phyloP scores from a whole-genome alignment of 2,888 invertebrate genomes.

The Vesta saturnalis region DNA sequence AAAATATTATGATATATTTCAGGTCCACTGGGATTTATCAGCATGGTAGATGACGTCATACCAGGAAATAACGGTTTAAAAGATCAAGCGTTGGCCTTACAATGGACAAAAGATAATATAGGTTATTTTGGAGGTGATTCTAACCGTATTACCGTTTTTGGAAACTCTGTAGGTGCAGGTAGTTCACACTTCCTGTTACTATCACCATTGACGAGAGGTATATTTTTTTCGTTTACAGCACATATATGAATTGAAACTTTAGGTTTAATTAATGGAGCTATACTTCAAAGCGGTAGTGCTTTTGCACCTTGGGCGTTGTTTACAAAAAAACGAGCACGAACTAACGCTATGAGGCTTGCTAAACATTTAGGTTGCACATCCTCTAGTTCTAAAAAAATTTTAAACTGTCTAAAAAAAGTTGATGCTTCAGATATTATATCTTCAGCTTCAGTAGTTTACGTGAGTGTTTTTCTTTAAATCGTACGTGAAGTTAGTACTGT shows the following conservation, averaged over 20 bases:
- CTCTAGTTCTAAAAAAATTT: neutral
- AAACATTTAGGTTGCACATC: neutral
- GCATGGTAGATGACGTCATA: conserved; percentile 48
- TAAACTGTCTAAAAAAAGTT: neutral
- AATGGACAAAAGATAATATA: conserved; percentile 54
- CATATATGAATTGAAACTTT: neutral
- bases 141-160: conserved; percentile 56
- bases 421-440: neutral
- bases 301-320: conserved; percentile 12
- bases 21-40: conserved; percentile 56
- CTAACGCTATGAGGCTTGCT: neutral
- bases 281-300: conserved; percentile 25
- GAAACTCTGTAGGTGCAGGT: conserved; percentile 59
- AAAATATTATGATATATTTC: conserved; percentile 5
- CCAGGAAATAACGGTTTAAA: conserved; percentile 52
- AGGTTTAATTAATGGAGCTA: conserved; percentile 26
- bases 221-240: neutral
- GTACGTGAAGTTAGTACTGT: neutral
- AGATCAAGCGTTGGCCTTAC: conserved; percentile 53
- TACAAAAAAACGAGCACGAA: neutral
- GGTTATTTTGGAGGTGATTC: conserved; percentile 51
- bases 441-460: neutral
- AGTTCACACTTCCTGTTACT: conserved; percentile 59
- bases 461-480: neutral
- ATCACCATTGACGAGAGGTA: conserved; percentile 56